Conservation (phyloP, 2,797 vertebrate species). For the Diglossa cyanea region DNA sequence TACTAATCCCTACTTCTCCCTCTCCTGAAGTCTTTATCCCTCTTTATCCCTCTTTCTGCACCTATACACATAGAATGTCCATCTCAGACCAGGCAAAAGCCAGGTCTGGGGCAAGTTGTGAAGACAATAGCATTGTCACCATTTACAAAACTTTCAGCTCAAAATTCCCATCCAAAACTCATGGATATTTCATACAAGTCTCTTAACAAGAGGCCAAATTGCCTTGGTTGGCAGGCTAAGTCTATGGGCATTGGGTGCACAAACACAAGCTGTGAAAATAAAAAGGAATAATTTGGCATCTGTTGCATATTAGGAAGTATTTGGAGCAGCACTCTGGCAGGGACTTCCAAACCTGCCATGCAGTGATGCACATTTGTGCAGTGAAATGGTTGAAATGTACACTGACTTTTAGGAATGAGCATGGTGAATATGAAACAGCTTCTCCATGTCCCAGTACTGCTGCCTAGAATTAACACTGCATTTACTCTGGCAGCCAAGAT, state of each 20-base stretch:
- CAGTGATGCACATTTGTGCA: slow-evolving; percentile 23
- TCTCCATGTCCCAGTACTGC: not conserved
- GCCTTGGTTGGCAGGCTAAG: slow-evolving; percentile 35
- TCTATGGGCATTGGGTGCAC: slow-evolving; percentile 18
- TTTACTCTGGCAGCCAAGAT: not conserved
- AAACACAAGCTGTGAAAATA: slow-evolving; percentile 65
- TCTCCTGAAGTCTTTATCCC: not conserved
- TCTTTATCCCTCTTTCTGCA: not conserved
- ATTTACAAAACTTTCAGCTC: not conserved
- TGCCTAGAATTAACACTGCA: not conserved
- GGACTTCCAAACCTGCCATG: slow-evolving; percentile 5
- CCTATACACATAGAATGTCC: not conserved
- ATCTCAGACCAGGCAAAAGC: not conserved
- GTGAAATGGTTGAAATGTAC: slow-evolving; percentile 2
- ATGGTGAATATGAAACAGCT: slow-evolving; percentile 35
- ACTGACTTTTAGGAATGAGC: not conserved
- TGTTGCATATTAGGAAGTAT: slow-evolving; percentile 31
- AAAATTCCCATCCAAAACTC: not conserved
- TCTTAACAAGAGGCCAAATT: slow-evolving; percentile 47
- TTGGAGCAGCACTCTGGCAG: slow-evolving; percentile 31
- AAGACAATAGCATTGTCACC: not conserved
- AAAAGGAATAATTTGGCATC: slow-evolving; percentile 58
- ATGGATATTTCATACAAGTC: slow-evolving; percentile 45
- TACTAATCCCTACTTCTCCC: not conserved
- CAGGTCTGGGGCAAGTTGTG: not conserved